Conservation (phyloP, 2,113 vertebrate genomes). For the Dermatemys mawii region DNA sequence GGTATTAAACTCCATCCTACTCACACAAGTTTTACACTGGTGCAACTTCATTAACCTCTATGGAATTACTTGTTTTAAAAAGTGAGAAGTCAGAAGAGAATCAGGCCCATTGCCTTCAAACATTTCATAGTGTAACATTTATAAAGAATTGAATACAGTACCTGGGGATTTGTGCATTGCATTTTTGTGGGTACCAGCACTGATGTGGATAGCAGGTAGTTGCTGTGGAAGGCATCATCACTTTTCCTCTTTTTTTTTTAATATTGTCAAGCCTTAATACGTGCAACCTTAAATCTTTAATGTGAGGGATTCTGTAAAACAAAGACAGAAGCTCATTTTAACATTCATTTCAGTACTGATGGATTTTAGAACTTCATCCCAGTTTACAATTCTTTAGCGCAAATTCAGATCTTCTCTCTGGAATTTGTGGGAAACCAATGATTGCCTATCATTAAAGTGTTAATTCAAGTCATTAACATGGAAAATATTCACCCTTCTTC, state of each 20-base stretch:
- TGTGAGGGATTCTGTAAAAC: neutral
- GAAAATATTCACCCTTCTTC: constrained; percentile 76
- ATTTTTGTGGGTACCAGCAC: neutral
- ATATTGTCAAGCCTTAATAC: neutral
- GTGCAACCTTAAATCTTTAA: neutral
- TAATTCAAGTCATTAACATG: constrained; percentile 75
- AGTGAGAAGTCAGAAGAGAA: neutral
- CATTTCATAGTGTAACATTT: rapidly evolving
- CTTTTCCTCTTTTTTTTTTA: neutral
- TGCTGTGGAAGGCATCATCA: neutral
- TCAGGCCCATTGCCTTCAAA: rapidly evolving
- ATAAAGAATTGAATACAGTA: neutral
- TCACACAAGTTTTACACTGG: rapidly evolving
- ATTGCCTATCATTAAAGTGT: constrained; percentile 69
- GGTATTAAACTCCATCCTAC: neutral
- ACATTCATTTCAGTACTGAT: neutral
- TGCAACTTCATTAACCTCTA: neutral
- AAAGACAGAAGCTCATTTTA: neutral
- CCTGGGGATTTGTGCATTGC: neutral
- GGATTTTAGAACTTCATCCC: neutral
- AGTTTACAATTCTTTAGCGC: neutral
- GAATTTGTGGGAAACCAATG: neutral
- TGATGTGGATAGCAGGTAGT: neutral
- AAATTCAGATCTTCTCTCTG: constrained; percentile 5
- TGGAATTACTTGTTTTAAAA: neutral